Conservation (phyloP, 1,140 invertebrate species). For the Gerris buenoi region DNA sequence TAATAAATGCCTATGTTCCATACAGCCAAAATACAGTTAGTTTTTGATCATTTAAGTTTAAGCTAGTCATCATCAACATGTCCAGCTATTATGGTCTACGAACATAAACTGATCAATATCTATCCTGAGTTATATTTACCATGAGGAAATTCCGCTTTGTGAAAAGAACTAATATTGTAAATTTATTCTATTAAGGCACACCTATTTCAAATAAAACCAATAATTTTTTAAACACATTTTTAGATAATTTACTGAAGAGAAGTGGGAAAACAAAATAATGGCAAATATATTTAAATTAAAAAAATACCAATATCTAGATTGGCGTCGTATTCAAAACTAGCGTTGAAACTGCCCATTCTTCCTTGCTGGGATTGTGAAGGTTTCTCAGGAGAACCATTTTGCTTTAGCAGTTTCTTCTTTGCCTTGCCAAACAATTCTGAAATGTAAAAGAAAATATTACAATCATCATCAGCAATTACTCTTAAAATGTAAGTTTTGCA, state of each 20-base stretch:
- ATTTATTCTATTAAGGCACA: too few relatives aligned
- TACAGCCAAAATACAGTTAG: neutral
- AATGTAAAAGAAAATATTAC: constrained; percentile 17
- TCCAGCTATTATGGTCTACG: too few relatives aligned
- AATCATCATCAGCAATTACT: neutral
- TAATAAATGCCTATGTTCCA: neutral
- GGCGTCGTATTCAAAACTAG: constrained; percentile 26
- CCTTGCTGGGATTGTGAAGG: neutral
- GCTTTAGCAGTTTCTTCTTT: constrained; percentile 73
- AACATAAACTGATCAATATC: too few relatives aligned
- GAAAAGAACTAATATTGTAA: too few relatives aligned
- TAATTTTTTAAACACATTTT: neutral
- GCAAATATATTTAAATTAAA: neutral
- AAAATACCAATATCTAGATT: neutral
- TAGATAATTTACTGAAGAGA: neutral
- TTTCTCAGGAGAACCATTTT: constrained; percentile 34
- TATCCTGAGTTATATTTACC: too few relatives aligned
- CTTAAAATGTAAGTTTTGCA: constrained; percentile 2
- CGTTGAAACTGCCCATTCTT: constrained; percentile 29
- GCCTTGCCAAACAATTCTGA: constrained; percentile 62
- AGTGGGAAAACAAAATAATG: neutral
- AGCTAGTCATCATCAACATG: neutral
- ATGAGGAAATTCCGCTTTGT: too few relatives aligned
- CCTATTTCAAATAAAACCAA: too few relatives aligned
- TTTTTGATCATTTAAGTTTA: neutral